phyloP scores from a whole-genome alignment of 2,113 vertebrate genomes.

The Lichenostomus cassidix region DNA sequence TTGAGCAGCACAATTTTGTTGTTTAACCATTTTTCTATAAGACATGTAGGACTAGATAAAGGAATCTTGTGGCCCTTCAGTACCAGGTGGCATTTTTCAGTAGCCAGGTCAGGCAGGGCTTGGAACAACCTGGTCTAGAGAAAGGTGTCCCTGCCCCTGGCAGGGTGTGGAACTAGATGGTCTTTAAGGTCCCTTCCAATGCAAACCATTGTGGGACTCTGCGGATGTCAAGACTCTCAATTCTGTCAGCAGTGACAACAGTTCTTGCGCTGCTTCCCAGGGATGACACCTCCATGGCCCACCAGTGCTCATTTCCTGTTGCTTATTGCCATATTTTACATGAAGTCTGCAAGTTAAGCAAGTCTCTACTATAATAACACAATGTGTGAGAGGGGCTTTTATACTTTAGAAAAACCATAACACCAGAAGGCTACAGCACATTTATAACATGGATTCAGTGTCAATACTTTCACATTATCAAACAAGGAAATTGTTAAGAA shows the following conservation, averaged over 20 bases:
- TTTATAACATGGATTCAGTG: not conserved
- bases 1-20: not conserved
- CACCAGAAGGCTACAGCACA: not conserved
- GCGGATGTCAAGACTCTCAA: rapidly evolving
- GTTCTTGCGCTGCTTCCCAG: not conserved
- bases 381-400: not conserved
- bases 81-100: not conserved
- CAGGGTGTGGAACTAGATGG: not conserved
- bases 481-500: not conserved
- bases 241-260: rapidly evolving
- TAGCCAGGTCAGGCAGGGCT: not conserved
- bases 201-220: not conserved
- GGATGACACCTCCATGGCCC: not conserved
- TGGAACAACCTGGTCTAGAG: not conserved
- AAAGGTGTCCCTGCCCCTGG: not conserved
- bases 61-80: not conserved
- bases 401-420: not conserved
- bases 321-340: not conserved
- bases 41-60: not conserved
- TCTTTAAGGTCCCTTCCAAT: not conserved
- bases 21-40: not conserved
- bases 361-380: not conserved
- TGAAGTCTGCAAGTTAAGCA: not conserved
- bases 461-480: not conserved
- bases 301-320: rapidly evolving